Conservation (phyloP, 2,797 vertebrate genomes). For the Acipenser ruthenus region DNA sequence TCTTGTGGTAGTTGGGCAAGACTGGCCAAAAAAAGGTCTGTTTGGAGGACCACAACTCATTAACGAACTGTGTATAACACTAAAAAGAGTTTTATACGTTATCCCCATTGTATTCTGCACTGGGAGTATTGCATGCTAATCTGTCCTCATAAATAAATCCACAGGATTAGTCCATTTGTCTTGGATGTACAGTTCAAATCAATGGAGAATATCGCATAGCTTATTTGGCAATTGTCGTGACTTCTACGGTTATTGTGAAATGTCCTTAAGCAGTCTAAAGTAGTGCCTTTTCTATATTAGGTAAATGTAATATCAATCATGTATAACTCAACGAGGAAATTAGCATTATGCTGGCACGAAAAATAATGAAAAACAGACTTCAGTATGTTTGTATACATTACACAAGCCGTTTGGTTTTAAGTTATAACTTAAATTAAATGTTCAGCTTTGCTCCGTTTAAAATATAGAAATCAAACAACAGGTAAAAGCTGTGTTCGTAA, state of each 20-base stretch:
- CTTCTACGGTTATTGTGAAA: constrained; percentile 28
- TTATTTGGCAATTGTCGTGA: constrained; percentile 22
- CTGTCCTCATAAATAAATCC: constrained; percentile 29
- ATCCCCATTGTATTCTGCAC: constrained; percentile 11
- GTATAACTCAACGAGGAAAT: neutral
- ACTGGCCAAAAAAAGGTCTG: neutral
- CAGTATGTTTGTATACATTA: neutral
- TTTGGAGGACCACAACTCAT: constrained; percentile 7
- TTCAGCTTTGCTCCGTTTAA: too few species aligned
- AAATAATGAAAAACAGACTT: constrained; percentile 6
- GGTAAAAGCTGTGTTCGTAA: too few species aligned
- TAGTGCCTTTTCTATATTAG: constrained; percentile 2
- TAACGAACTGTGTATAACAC: constrained; percentile 12
- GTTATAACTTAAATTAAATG: too few species aligned
- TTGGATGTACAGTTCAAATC: constrained; percentile 22
- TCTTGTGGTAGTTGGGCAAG: constrained; percentile 19
- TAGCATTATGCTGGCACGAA: neutral
- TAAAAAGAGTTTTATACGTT: neutral
- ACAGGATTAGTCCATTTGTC: constrained; percentile 30
- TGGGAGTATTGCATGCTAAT: neutral
- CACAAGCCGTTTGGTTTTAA: too few species aligned
- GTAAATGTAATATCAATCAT: neutral
- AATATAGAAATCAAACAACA: too few species aligned
- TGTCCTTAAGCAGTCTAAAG: constrained; percentile 37
- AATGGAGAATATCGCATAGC: constrained; percentile 18